A percentile compares a stretch with the other conserved stretches of the same genome.
Evolutionary conservation across 2,888 invertebrate species (phyloP).

Genomic region (Electrophaes corylata): DNA sequence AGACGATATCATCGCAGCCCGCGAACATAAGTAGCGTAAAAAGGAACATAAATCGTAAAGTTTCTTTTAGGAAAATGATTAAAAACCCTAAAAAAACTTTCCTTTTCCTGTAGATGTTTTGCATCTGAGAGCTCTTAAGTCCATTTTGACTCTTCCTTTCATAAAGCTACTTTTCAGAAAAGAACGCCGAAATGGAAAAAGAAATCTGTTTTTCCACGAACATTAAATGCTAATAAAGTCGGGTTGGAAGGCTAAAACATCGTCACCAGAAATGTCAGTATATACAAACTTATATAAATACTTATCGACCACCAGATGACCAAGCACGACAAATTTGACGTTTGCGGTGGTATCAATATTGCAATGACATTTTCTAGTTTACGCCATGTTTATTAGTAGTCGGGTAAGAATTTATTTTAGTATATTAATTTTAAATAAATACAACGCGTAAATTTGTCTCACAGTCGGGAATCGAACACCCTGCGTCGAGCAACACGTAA

Average conservation of each 20-base stretch:
- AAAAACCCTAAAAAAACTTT: slow-evolving; percentile 2
- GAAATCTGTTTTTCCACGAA: not conserved
- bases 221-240: not conserved
- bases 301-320: too few species aligned
- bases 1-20: slow-evolving; percentile 8
- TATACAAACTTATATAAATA: not conserved
- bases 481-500: too few species aligned
- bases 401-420: too few species aligned
- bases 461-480: too few species aligned
- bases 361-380: too few species aligned
- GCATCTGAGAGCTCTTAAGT: slow-evolving; percentile 12
- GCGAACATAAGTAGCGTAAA: not conserved
- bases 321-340: too few species aligned
- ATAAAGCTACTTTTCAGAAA: not conserved
- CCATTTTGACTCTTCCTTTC: slow-evolving; percentile 8
- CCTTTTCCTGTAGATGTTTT: not conserved
- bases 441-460: too few species aligned
- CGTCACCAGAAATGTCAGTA: not conserved
- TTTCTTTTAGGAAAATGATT: slow-evolving; percentile 17
- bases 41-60: slow-evolving; percentile 22
- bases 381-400: too few species aligned
- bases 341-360: too few species aligned
- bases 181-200: not conserved
- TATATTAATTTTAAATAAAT: too few species aligned
- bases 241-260: not conserved